Conservation (phyloP, 1,140 invertebrate species). For the Aphelenchoides fujianensis region DNA sequence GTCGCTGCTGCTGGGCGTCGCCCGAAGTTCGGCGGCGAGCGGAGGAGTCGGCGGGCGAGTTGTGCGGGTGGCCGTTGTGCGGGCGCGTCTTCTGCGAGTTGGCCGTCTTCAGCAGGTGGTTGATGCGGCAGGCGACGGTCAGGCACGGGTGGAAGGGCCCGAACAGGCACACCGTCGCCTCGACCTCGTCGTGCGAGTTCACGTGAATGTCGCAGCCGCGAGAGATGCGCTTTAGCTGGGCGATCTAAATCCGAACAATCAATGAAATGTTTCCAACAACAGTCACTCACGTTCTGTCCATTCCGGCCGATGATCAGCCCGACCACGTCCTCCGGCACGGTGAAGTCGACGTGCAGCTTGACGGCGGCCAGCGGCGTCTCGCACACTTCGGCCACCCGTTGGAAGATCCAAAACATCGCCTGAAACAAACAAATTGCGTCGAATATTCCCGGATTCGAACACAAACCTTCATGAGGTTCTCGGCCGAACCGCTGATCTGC, state of each 20-base stretch:
- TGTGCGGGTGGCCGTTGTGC: too few species aligned
- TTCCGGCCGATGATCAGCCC: neutral
- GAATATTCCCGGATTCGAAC: conserved; percentile 7
- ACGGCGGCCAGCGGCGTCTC: neutral
- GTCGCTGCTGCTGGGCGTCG: neutral
- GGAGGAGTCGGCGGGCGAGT: too few species aligned
- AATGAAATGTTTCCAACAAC: neutral
- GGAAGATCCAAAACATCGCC: conserved; percentile 22
- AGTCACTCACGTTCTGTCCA: neutral
- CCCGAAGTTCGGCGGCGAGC: neutral
- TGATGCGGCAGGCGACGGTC: neutral
- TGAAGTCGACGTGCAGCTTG: conserved; percentile 4
- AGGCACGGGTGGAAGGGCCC: neutral
- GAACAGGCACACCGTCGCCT: neutral
- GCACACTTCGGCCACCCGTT: conserved; percentile 17
- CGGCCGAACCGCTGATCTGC: neutral
- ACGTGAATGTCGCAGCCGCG: neutral
- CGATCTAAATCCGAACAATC: conserved; percentile 9
- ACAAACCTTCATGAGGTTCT: conserved; percentile 21
- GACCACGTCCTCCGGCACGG: neutral
- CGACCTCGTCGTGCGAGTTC: neutral
- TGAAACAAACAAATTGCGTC: too few species aligned
- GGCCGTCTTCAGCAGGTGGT: neutral
- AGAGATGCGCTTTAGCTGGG: conserved; percentile 2
- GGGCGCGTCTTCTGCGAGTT: neutral